Evolutionary conservation across 1,140 invertebrate genomes (phyloP), one percentile per base, ranked within the genome.

Genomic region (Thaumatotibia leucotreta): DNA sequence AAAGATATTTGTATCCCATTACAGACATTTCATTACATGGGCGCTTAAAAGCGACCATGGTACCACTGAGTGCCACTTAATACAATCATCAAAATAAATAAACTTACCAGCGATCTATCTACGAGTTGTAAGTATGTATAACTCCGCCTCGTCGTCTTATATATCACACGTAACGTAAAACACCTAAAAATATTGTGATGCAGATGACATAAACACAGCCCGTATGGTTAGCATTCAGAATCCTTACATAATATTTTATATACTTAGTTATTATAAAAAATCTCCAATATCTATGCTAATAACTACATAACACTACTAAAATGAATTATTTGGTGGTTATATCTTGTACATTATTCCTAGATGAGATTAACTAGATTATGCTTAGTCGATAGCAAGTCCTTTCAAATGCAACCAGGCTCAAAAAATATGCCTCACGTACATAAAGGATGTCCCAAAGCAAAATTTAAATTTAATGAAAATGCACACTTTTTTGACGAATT

Each of bases 291-390:
- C 72, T 64, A 73, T 82, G 79, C 74, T 63, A 72, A 75, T 64
- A 80, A 78, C 32, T 22, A 24, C 61, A 58, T 62, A 66, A 72
- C 73, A 73, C 83, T 85, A 88, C 79, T 82, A 79, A 79, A 85
- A 81, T 82, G 75, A 81, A 80, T 84, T 87, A 84, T 89, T 88
- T 88, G 87, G 87, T 89, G 87, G 85, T 89, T 86, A 89, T 76
- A 85, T 78, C 77, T 89, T 86, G 84, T 89, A 89, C 83, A 84
- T 83, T 80, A 84, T 68, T 73, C 67, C 82, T 87, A 86, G 66
- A 84, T 85, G 83, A 89, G 83, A 86, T 86, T 84, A n/a, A n/a
- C n/a, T n/a, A 82, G 79, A 64, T 76, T 75, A 64, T 24, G 29
- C 29, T 33, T 33, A 62, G 2, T 32, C 17, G 17, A 62, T 35